Percentiles rank a stretch among this genome's conserved stretches.
phyloP scores from a whole-genome alignment of 1,140 invertebrate species.

The Adoxophyes honmai region DNA sequence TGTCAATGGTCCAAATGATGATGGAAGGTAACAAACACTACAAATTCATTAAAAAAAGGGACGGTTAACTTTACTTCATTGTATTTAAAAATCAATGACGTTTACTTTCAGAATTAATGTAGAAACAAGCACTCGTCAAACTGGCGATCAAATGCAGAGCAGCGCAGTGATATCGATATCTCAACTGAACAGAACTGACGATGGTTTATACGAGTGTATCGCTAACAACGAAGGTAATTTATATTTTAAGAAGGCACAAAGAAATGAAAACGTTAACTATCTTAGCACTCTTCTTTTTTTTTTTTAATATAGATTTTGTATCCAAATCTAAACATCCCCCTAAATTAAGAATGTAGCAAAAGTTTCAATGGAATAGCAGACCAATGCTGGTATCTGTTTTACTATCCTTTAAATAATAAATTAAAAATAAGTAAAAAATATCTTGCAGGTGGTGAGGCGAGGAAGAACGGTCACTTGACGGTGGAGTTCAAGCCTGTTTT shows the following conservation, averaged over 20 bases:
- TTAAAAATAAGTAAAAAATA: background rate
- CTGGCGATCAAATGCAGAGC: constrained; percentile 79
- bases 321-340: too few relatives aligned
- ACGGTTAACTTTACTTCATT: constrained; percentile 6
- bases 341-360: too few relatives aligned
- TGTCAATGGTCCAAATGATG: constrained; percentile 79
- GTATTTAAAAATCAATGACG: constrained; percentile 16
- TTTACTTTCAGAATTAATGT: constrained; percentile 78
- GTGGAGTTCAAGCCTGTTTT: constrained; percentile 91
- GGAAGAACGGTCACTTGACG: constrained; percentile 88
- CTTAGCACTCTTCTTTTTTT: too few relatives aligned
- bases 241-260: too few relatives aligned
- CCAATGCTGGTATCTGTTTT: too few relatives aligned
- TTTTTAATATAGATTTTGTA: too few relatives aligned
- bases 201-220: constrained; percentile 93
- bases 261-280: too few relatives aligned
- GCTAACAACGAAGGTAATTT: constrained; percentile 84
- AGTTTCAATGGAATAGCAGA: too few relatives aligned
- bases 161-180: constrained; percentile 81
- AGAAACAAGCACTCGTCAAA: constrained; percentile 66
- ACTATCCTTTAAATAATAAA: too few relatives aligned
- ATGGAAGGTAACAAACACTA: constrained; percentile 71
- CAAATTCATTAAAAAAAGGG: background rate
- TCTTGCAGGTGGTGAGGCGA: constrained; percentile 79
- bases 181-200: constrained; percentile 83